Conservation (phyloP, 2,888 invertebrate genomes). For the Himalopsyche japonica region DNA sequence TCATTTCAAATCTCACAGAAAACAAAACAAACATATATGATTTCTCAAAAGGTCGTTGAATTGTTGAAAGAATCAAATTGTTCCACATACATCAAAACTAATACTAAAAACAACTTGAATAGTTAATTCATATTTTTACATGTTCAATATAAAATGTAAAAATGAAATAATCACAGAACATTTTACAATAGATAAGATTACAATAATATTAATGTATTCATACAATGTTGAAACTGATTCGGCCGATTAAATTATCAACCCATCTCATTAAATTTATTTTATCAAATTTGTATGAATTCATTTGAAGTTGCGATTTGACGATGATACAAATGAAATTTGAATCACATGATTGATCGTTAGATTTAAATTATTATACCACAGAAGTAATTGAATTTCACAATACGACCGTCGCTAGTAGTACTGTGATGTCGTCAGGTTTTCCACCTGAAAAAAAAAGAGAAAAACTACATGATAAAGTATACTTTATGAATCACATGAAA, state of each 20-base stretch:
- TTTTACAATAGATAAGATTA: not conserved
- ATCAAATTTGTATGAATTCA: not conserved
- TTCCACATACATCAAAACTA: not conserved
- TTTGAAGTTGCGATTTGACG: not conserved
- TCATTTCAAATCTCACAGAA: too few relatives aligned
- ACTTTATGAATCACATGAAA: too few relatives aligned
- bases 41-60: too few relatives aligned
- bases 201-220: not conserved
- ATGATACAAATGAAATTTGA: not conserved
- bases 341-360: not conserved
- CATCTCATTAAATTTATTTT: not conserved
- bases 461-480: too few relatives aligned
- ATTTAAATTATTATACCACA: conserved; percentile 1
- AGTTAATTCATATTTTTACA: not conserved
- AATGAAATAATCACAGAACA: not conserved
- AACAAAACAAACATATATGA: too few relatives aligned
- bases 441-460: conserved; percentile 72
- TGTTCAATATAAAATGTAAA: not conserved
- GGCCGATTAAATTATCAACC: not conserved
- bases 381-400: conserved; percentile 56
- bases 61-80: not conserved
- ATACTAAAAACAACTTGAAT: not conserved
- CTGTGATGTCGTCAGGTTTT: conserved; percentile 98
- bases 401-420: conserved; percentile 92
- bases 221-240: not conserved